Evolutionary conservation across 2,113 vertebrate genomes (phyloP).

Genomic region (Fregata magnificens): DNA sequence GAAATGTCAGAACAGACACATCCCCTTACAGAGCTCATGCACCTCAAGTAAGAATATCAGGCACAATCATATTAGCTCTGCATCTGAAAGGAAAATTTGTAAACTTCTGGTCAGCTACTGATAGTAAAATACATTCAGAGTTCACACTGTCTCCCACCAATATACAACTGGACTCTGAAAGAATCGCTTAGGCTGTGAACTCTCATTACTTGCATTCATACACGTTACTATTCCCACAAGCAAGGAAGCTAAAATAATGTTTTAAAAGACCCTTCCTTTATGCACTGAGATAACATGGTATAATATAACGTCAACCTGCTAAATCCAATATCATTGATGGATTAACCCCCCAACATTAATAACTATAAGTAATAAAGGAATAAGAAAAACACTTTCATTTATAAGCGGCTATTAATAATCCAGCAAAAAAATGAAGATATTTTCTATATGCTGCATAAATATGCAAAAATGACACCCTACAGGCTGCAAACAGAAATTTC

Average conservation of each 20-base stretch:
- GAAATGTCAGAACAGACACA: neutral
- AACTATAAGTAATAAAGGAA: neutral
- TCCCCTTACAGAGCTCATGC: neutral
- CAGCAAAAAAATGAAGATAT: neutral
- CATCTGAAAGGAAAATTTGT: neutral
- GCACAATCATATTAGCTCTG: neutral
- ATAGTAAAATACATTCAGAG: neutral
- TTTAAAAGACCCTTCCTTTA: neutral
- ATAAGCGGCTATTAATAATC: conserved; percentile 1
- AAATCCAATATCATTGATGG: neutral
- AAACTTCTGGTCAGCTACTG: neutral
- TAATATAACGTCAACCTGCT: neutral
- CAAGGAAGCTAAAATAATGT: neutral
- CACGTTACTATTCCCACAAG: neutral
- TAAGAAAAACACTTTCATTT: neutral
- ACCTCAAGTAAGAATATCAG: neutral
- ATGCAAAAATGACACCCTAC: neutral
- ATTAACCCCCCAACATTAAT: neutral
- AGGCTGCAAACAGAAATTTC: neutral
- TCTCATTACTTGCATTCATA: neutral
- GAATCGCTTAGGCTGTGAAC: neutral
- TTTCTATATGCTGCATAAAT: neutral
- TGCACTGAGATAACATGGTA: neutral
- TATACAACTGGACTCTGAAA: neutral
- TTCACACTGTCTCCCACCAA: neutral